Evolutionary conservation across 2,797 vertebrate species (phyloP), one percentile per base, ranked within the genome.

Genomic region (Sebastiscus tertius): DNA sequence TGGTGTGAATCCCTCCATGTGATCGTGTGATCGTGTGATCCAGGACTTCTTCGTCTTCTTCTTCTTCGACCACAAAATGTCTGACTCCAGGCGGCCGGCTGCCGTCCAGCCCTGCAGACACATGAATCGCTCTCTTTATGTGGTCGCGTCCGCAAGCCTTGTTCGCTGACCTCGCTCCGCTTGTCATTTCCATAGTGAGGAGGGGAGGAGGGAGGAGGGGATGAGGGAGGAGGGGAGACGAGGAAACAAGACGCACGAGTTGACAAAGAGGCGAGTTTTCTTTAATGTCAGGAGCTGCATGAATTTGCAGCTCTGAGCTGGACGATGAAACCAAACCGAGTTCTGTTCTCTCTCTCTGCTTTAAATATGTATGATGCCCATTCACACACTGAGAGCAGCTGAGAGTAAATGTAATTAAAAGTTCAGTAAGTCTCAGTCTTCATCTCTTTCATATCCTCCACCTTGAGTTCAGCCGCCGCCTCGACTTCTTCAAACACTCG

Each of bases 221-320:
- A 11, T 2, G 75, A 11, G 67, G 76, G 20, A 52, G 69, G 78
- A 10, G 34, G 46, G 55, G 65, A 12, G 3, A 7, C 27, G 5
- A 67, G 76, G 87, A 64, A 63, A 60, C 60, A 24, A 39, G 80
- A 81, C 63, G 70, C 76, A 75, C 2, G 36, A 74, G 66, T 69
- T 63, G 85, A 93, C 91, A 92, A 93, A 93, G 92, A 83, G 72
- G 7, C 73, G 59, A 87, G 80, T 88, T 92, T 79, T 80, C 83
- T 80, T 77, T 84, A 93, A 93, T 93, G 92, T 92, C 92, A 93
- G 80, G 20, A 78, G 72, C 81, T 88, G 92, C 92, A 88, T 90
- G 90, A 87, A 92, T 87, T 89, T 27, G 9, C 61, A 33, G 77
- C 16, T 2, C n/a, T 16, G 34, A 70, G 46, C 55, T 0, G 64